Evolutionary conservation across 2,797 vertebrate genomes (phyloP).

Genomic region (Yasuhikotakia modesta): DNA sequence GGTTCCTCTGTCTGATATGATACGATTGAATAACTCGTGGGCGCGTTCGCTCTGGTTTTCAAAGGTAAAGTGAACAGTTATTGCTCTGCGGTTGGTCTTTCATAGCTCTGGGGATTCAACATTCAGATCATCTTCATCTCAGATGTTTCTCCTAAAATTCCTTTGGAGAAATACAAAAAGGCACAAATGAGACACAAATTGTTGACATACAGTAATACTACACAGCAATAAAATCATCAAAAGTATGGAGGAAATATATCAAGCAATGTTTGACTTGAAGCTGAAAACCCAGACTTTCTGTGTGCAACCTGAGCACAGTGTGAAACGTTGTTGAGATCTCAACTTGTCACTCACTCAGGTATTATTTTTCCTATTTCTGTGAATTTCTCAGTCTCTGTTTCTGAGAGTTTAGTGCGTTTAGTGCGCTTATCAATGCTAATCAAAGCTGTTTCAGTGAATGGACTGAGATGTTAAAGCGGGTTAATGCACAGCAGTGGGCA

Average conservation of each 20-base stretch:
- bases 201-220: neutral
- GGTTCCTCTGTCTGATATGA: constrained; percentile 55
- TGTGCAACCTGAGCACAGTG: too few relatives aligned
- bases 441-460: too few relatives aligned
- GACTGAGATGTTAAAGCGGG: neutral
- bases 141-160: neutral
- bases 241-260: too few relatives aligned
- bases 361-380: too few relatives aligned
- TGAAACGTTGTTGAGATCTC: too few relatives aligned
- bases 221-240: neutral
- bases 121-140: neutral
- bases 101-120: neutral
- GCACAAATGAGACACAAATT: neutral
- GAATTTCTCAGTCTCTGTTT: too few relatives aligned
- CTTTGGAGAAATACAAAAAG: neutral
- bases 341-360: too few relatives aligned
- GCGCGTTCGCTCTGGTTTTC: neutral
- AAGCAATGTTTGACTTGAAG: too few relatives aligned
- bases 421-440: too few relatives aligned
- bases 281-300: too few relatives aligned
- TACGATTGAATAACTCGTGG: neutral
- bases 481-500: neutral
- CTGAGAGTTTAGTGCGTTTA: too few relatives aligned
- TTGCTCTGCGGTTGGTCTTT: constrained; percentile 8
- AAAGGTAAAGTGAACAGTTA: neutral